Conservation (phyloP, 2,113 vertebrate species). For the Terrapene triunguis region DNA sequence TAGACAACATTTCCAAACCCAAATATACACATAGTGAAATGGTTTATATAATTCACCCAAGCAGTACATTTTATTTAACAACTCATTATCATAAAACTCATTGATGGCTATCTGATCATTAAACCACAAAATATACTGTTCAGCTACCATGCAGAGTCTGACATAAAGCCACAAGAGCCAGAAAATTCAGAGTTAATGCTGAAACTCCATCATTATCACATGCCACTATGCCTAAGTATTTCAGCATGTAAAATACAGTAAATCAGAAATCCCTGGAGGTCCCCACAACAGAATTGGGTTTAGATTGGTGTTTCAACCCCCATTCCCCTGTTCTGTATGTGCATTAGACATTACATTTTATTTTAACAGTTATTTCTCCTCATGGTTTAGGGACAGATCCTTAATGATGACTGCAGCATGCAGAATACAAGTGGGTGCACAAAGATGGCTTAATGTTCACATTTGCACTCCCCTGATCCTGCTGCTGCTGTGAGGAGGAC, state of each 20-base stretch:
- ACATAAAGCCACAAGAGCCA: slow-evolving; percentile 69
- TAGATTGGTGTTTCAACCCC: neutral
- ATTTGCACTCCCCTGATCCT: accelerated
- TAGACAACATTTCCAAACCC: slow-evolving; percentile 59
- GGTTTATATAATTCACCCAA: slow-evolving; percentile 63
- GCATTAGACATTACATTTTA: accelerated
- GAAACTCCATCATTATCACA: slow-evolving; percentile 54
- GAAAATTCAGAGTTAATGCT: slow-evolving; percentile 51
- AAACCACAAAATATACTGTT: slow-evolving; percentile 47
- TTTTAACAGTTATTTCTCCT: neutral
- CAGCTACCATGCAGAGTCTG: slow-evolving; percentile 48
- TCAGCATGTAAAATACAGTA: slow-evolving; percentile 23
- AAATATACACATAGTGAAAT: slow-evolving; percentile 35
- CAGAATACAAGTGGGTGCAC: accelerated
- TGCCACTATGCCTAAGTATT: neutral
- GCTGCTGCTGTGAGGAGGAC: accelerated
- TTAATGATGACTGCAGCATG: neutral
- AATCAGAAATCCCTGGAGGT: slow-evolving; percentile 13
- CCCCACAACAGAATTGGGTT: neutral
- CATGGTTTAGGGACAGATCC: accelerated
- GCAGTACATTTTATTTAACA: slow-evolving; percentile 54
- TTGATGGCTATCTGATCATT: slow-evolving; percentile 56
- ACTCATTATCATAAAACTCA: slow-evolving; percentile 28
- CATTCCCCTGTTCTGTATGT: neutral
- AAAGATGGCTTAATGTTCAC: neutral